Conservation (phyloP, 2,797 vertebrate species). For the Toxotes lorentzi region DNA sequence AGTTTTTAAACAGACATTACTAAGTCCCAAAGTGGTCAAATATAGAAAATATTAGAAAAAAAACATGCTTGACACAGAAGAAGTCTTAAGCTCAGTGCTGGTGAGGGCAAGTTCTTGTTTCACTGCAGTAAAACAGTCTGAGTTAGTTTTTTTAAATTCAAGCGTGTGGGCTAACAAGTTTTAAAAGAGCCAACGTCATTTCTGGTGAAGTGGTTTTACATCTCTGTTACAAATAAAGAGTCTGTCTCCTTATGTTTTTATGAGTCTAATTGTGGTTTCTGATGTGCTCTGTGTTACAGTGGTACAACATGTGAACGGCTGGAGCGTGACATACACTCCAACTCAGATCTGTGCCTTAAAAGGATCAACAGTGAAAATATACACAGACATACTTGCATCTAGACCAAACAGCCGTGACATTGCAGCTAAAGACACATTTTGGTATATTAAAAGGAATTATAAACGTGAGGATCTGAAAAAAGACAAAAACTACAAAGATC, state of each 20-base stretch:
- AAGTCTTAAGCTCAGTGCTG: no score
- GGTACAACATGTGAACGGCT: not conserved
- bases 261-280: not conserved
- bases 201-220: no score
- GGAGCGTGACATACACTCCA: not conserved
- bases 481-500: conserved; percentile 7
- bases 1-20: no score
- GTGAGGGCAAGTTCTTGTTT: no score
- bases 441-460: not conserved
- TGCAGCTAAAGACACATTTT: not conserved
- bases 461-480: conserved; percentile 13
- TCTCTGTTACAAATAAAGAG: not conserved
- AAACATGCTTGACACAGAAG: no score
- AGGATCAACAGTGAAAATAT: conserved; percentile 37
- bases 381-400: no score
- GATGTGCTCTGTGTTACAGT: conserved; percentile 43
- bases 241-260: not conserved
- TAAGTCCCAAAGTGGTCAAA: no score
- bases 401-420: no score
- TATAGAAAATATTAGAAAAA: no score
- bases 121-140: no score
- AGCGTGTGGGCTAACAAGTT: no score
- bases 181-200: not conserved
- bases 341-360: conserved; percentile 10
- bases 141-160: no score